phyloP scores from a whole-genome alignment of 2,113 vertebrate genomes.

The Sylvicapra grimmia region DNA sequence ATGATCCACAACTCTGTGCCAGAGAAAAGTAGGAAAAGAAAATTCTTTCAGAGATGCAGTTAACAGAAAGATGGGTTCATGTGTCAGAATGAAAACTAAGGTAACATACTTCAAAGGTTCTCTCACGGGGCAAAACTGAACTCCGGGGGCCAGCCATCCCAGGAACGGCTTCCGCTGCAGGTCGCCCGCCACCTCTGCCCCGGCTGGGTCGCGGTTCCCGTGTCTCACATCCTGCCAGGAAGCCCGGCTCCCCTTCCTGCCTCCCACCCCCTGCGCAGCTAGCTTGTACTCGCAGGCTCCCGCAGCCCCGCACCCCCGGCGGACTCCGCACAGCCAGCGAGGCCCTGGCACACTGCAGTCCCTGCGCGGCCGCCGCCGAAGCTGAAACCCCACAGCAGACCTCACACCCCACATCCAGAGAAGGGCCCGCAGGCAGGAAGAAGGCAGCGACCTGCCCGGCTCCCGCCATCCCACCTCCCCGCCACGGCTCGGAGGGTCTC shows the following conservation, averaged over 20 bases:
- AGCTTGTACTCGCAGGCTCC: slow-evolving; percentile 10
- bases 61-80: background rate
- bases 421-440: background rate
- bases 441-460: background rate
- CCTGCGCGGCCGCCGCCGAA: fast-evolving
- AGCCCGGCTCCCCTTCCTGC: background rate
- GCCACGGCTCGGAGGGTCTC: fast-evolving
- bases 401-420: background rate
- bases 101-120: background rate
- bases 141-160: background rate
- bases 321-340: background rate
- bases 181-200: background rate
- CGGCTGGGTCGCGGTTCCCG: too few species aligned
- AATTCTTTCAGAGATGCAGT: background rate
- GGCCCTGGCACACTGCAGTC: background rate
- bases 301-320: background rate
- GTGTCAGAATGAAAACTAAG: background rate
- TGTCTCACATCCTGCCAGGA: background rate
- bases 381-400: background rate
- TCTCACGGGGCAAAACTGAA: background rate
- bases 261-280: background rate
- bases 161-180: background rate
- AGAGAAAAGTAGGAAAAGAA: background rate
- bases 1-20: background rate
- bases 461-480: background rate